Evolutionary conservation across 2,113 vertebrate species (phyloP), one percentile per base, ranked within the genome.

Genomic region (Garra rufa): DNA sequence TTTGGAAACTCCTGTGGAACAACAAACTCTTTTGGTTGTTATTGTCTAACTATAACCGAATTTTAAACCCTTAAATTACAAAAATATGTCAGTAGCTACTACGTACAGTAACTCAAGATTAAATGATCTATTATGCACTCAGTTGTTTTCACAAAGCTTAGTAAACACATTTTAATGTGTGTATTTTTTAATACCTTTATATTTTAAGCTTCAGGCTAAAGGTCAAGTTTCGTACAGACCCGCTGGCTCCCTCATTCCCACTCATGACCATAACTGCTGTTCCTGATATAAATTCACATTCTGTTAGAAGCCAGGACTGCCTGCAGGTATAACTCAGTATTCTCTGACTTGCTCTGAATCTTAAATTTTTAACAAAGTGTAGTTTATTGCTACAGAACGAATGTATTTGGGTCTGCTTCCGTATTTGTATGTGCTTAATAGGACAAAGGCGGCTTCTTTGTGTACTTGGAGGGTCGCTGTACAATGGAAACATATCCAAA

Each of bases 401-500:
- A 43, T 61, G 7, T 26, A 14, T 78, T 43, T 78, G 55, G 24
- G 55, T 44, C 21, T 43, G 34, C 55, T 26, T 19, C 24, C 52
- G 10, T 4, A 21, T 52, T 21, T 76, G 24, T 34, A 13, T 19
- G 17, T 46, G 41, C 28, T 63, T 28, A 28, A 28, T 26, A 24
- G 69, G 38, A 73, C 69, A 44, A 73, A 24, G 6, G 41, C n/a
- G 6, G 6, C n/a, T 73, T 73, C 69, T 24, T 73, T 55, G 11
- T 70, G 63, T 30, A 48, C 6, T 59, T 13, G 1, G 19, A 70
- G 67, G 4, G 50, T 76, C 80, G 70, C 59, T 10, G 67, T 81
- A 59, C 65, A 34, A 77, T 78, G 30, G 69, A 19, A 73, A 55
- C 63, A 43, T 57, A 50, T 63, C 57, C 8, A 81, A 55, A 57